Conservation (phyloP, 2,113 vertebrate species). For the Hydrolagus affinis region DNA sequence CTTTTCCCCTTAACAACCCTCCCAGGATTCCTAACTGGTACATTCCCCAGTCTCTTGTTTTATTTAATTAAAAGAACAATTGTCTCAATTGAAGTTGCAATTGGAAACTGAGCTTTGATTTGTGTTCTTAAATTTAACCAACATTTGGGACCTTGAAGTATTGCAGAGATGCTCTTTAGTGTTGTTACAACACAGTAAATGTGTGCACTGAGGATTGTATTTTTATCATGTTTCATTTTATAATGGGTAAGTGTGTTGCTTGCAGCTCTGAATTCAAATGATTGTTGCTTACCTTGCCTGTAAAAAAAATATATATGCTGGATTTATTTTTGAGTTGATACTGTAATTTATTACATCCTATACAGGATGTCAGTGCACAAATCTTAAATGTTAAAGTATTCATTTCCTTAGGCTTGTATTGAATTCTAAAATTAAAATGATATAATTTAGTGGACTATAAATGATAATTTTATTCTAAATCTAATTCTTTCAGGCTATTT, state of each 20-base stretch:
- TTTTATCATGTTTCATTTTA: neutral
- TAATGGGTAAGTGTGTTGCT: neutral
- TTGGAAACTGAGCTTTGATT: neutral
- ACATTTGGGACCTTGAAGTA: neutral
- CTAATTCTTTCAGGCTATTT: neutral
- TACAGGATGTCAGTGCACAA: neutral
- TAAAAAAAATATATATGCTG: neutral
- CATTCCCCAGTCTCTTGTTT: neutral
- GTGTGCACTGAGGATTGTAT: neutral
- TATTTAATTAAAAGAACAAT: neutral
- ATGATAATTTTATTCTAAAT: neutral
- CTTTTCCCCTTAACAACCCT: neutral
- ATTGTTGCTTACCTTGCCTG: neutral
- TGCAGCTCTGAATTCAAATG: neutral
- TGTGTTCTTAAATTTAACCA: no score
- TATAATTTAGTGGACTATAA: neutral
- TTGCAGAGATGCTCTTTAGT: neutral
- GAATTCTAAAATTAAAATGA: conserved; percentile 10
- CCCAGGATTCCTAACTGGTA: neutral
- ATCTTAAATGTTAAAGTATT: conserved; percentile 1
- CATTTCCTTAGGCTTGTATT: neutral
- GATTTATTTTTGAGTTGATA: neutral
- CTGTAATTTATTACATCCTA: neutral
- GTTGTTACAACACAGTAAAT: neutral
- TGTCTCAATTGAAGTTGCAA: neutral